Evolutionary conservation across 2,797 vertebrate genomes (phyloP), one percentile per base, ranked within the genome.

Genomic region (Botia almorhae): DNA sequence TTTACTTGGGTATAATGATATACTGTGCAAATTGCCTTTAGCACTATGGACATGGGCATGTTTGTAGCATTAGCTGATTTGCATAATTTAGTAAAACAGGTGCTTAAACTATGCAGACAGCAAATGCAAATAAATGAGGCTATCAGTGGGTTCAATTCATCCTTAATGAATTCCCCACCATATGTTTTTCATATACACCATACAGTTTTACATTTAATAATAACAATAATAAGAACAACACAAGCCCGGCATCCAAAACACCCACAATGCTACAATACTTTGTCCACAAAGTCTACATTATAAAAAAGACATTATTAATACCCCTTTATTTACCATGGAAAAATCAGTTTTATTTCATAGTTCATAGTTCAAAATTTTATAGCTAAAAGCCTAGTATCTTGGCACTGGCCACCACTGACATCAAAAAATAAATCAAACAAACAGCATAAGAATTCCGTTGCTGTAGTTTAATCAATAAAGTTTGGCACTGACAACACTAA

Each of bases 391-490:
- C 7, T 0, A 12, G 17, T 2, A 43, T n/a, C 63, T 65, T 65
- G 63, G 33, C 63, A 65, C 19, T 14, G 33, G 60, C 26, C 33
- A 33, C 33, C 33, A 63, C 6, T 36, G 61, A 36, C 33, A 36
- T 39, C 11, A n/a, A 39, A 39, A 65, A 11, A 39, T 11, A 39
- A 19, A n/a, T 65, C 8, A 65, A 39, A 39, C 17, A 39, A 19
- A 16, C 33, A 65, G 26, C 60, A 63, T 63, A 29, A 63, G 16
- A 12, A 29, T 63, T 63, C 14, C 16, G 26, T 63, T 63, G 6
- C 60, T 63, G 60, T 29, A 63, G 23, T 21, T 63, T 14, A 61
- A 33, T 63, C 60, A 63, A 63, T 63, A 33, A 26, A 63, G 4
- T 2, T 5, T 63, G 26, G 26, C 60, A 61, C 26, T 61, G 60